Conservation (phyloP, 2,888 invertebrate genomes). For the Synanthedon vespiformis region DNA sequence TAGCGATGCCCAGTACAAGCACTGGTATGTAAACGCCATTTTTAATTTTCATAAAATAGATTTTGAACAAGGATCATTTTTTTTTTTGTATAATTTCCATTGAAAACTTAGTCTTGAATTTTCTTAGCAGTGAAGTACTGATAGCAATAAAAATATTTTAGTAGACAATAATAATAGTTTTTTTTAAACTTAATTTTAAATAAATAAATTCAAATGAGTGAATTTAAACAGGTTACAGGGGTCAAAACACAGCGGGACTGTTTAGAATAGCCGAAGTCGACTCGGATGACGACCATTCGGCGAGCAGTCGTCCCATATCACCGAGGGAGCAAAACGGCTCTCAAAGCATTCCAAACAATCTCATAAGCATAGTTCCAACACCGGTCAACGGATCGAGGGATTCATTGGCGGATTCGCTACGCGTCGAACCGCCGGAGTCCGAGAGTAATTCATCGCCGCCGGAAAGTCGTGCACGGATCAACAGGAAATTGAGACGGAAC, state of each 20-base stretch:
- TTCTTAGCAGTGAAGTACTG: too few relatives aligned
- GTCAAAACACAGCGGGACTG: conserved; percentile 47
- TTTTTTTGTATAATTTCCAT: neutral
- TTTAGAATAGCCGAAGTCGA: conserved; percentile 71
- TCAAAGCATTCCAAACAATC: conserved; percentile 41
- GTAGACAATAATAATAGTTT: too few relatives aligned
- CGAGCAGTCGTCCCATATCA: conserved; percentile 47
- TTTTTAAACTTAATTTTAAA: too few relatives aligned
- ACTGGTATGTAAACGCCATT: conserved; percentile 50
- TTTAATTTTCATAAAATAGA: neutral
- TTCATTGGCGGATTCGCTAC: conserved; percentile 42
- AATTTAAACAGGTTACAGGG: conserved; percentile 43
- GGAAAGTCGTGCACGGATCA: conserved; percentile 29
- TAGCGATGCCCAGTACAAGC: conserved; percentile 76
- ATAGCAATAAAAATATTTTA: too few relatives aligned
- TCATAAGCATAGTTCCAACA: conserved; percentile 70
- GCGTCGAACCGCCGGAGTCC: conserved; percentile 33
- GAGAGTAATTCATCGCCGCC: conserved; percentile 29
- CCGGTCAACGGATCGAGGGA: conserved; percentile 71
- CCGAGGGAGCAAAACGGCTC: conserved; percentile 33
- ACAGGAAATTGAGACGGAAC: conserved; percentile 34
- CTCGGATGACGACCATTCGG: conserved; percentile 73
- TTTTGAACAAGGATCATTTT: neutral
- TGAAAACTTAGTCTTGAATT: too few relatives aligned
- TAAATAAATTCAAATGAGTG: too few relatives aligned